Evolutionary conservation across 2,797 vertebrate genomes (phyloP), one percentile per base, ranked within the genome.

Genomic region (Enteromius viviparus): DNA sequence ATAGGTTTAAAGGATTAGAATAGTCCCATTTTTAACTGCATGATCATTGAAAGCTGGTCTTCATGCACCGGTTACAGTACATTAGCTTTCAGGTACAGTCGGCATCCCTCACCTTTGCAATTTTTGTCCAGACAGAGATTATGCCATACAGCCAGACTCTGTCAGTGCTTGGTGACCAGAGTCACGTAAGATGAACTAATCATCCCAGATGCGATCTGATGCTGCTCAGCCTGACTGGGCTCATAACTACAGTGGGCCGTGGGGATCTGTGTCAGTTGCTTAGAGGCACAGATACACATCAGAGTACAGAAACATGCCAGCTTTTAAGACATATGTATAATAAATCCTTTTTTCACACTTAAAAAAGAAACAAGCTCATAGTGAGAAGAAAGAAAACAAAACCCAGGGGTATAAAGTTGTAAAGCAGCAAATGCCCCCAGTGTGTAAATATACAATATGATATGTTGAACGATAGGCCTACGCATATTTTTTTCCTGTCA

Each of bases 151-250:
- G 88, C 34, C 95, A 94, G 84, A 90, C 93, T 87, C 90, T 93
- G 80, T 80, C 91, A 74, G 94, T 95, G 87, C 92, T 92, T 66
- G 87, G 92, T 60, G 0, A 95, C 78, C 66, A 95, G 89, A 0
- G 32, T 92, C 85, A 95, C 92, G 86, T 95, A 94, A 0, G 94
- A 94, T 19, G 94, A 95, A 83, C 94, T 95, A 90, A 95, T 94
- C 89, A 92, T 92, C 88, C 95, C 89, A 32, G 91, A 93, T 17
- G 87, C 78, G 60, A 96, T 82, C 1, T 95, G 93, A 88, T 96
- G 95, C 34, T 87, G 91, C 84, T 89, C 66, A 0, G 91, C 92
- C 21, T 88, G 91, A 49, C 89, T 91, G 19, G 90, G 90, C 26
- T 78, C 68, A 42, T 53, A 42, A 65, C 58, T 58, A 62, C 88